Conservation (phyloP, 2,888 invertebrate genomes). For the Ephialtes manifestator region DNA sequence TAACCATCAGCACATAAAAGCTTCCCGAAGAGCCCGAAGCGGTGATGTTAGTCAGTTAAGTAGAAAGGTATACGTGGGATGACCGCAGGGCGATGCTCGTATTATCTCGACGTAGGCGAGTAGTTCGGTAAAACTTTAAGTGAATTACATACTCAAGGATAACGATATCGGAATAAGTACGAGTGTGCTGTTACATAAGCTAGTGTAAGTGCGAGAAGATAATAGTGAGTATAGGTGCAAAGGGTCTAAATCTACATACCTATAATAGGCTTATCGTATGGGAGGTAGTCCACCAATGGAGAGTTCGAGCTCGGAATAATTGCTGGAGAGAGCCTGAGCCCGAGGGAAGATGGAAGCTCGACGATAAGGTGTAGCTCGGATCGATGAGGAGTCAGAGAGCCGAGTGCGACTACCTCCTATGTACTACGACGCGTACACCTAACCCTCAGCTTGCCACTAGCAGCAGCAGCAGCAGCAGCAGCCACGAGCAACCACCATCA, state of each 20-base stretch:
- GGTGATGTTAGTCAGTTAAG: neutral
- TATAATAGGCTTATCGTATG: conserved; percentile 54
- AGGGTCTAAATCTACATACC: conserved; percentile 62
- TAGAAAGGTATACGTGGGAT: conserved; percentile 4
- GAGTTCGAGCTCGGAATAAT: conserved; percentile 72
- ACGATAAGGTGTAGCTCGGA: conserved; percentile 72
- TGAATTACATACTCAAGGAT: conserved; percentile 23
- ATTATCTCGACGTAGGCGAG: neutral
- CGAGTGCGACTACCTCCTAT: conserved; percentile 64
- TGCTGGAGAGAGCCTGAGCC: conserved; percentile 66
- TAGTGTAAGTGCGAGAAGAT: conserved; percentile 22
- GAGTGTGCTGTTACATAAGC: neutral
- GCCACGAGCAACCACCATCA: neutral
- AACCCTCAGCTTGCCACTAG: conserved; percentile 8
- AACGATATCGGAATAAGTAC: conserved; percentile 23
- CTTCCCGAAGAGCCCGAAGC: neutral
- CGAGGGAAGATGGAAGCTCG: conserved; percentile 70
- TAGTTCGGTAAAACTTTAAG: conserved; percentile 24
- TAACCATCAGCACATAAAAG: neutral
- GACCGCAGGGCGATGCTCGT: neutral
- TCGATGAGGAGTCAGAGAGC: conserved; percentile 69
- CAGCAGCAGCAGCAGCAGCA: neutral
- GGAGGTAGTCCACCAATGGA: conserved; percentile 68
- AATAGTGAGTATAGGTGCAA: conserved; percentile 44
- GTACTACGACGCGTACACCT: conserved; percentile 53